These are phyloP conservation scores for Anthophora plumipes DNA, from an alignment of 2,888 invertebrate genomes.

Conservation along the genomic window DNA sequence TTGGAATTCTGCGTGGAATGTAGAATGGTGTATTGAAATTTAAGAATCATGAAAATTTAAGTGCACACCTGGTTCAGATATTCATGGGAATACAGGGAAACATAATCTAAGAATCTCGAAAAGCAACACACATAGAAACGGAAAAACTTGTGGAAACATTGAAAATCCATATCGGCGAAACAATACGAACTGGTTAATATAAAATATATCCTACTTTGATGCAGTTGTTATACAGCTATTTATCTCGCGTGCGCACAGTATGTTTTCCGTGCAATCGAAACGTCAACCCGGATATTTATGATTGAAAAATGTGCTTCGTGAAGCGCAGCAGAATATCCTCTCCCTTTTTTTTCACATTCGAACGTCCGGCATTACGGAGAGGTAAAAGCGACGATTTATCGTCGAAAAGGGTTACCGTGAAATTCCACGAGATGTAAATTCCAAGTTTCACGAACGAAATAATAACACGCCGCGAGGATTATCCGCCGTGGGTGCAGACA, in stretches of 20 bases:
- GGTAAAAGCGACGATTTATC: neutral
- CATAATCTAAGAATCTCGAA: too few relatives aligned
- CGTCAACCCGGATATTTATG: neutral
- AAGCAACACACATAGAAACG: too few relatives aligned
- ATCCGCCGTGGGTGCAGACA: neutral
- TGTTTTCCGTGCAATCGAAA: slow-evolving; percentile 5
- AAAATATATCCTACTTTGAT: neutral
- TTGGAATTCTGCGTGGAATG: too few relatives aligned
- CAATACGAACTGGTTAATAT: neutral
- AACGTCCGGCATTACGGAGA: too few relatives aligned
- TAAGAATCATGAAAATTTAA: too few relatives aligned
- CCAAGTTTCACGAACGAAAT: neutral
- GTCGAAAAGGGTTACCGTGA: neutral
- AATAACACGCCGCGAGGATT: neutral
- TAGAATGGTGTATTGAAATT: too few relatives aligned
- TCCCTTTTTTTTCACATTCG: neutral
- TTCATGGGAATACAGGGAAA: too few relatives aligned
- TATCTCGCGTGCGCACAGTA: neutral
- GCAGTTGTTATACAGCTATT: neutral
- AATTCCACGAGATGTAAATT: slow-evolving; percentile 8
- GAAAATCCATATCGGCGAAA: neutral
- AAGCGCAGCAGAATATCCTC: neutral
- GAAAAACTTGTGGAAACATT: neutral
- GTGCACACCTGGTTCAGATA: too few relatives aligned
- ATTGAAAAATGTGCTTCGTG: neutral